Percentiles rank a stretch among this genome's conserved stretches.
Conservation (phyloP, 2,113 vertebrate genomes). For the Rhombomys opimus region DNA sequence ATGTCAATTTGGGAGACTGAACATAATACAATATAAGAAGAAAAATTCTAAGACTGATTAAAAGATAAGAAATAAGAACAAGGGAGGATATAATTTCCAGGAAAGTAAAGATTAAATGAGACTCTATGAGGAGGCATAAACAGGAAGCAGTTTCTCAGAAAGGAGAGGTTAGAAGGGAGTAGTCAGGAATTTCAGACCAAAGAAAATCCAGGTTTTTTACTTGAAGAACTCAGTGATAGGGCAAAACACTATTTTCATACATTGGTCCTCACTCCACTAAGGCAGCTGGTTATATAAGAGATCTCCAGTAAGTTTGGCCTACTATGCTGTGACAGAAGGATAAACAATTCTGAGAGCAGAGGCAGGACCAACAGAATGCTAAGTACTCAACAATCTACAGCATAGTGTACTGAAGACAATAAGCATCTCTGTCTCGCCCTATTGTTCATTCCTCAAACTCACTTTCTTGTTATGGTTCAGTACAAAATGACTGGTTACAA, state of each 20-base stretch:
- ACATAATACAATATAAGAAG: conserved; percentile 54
- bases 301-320: conserved; percentile 63
- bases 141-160: conserved; percentile 56
- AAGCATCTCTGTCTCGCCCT: conserved; percentile 68
- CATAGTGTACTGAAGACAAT: conserved; percentile 54
- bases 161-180: conserved; percentile 47
- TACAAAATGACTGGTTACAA: conserved; percentile 53
- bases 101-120: conserved; percentile 63
- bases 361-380: conserved; percentile 49
- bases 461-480: conserved; percentile 74
- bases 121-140: conserved; percentile 20
- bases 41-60: conserved; percentile 56
- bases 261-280: conserved; percentile 72
- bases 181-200: conserved; percentile 64
- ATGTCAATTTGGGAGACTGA: conserved; percentile 46
- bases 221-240: conserved; percentile 53
- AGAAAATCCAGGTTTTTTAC: conserved; percentile 59
- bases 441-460: conserved; percentile 76
- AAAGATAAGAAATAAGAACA: conserved; percentile 56
- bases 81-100: conserved; percentile 22
- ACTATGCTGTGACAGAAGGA: conserved; percentile 56
- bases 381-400: conserved; percentile 48
- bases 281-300: conserved; percentile 71
- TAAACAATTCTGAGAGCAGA: conserved; percentile 68
- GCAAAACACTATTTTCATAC: conserved; percentile 60